Evolutionary conservation across 2,888 invertebrate genomes (phyloP).

Genomic region (Aleiodes testaceus): DNA sequence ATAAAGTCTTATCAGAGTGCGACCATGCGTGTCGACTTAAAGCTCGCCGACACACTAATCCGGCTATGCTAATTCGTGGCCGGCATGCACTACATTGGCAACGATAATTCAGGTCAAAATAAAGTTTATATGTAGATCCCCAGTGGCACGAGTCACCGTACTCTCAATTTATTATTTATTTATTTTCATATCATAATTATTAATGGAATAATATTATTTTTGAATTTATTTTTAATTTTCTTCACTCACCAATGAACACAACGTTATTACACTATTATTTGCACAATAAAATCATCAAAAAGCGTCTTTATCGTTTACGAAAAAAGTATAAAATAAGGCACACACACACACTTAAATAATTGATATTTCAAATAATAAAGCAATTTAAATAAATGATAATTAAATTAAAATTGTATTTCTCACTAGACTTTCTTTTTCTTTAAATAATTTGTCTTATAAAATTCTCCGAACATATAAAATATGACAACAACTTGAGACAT

Average conservation of each 20-base stretch:
- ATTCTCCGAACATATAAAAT: conserved; percentile 83
- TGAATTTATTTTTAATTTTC: too few relatives aligned
- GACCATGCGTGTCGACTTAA: conserved; percentile 69
- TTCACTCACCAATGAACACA: too few relatives aligned
- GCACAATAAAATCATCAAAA: conserved; percentile 32
- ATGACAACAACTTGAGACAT: conserved; percentile 79
- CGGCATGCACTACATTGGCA: conserved; percentile 39
- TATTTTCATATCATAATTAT: neutral
- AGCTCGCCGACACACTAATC: conserved; percentile 64
- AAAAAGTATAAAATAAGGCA: conserved; percentile 54
- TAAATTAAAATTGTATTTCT: conserved; percentile 31
- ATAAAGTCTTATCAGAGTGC: conserved; percentile 69
- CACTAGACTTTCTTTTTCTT: conserved; percentile 62
- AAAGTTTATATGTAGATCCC: conserved; percentile 28
- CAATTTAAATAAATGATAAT: neutral
- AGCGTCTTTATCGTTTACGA: conserved; percentile 53
- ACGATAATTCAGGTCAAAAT: conserved; percentile 39
- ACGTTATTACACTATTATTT: neutral
- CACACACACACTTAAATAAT: conserved; percentile 24
- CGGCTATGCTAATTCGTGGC: conserved; percentile 63
- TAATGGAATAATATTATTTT: too few relatives aligned
- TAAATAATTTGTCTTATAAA: conserved; percentile 78
- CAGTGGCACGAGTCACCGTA: conserved; percentile 14
- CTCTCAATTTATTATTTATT: conserved; percentile 4
- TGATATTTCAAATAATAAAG: neutral